Evolutionary conservation across 30 jellyfish, hydroid and myxozoan genomes (phyloP).

Genomic region (Aurelia sp.): DNA sequence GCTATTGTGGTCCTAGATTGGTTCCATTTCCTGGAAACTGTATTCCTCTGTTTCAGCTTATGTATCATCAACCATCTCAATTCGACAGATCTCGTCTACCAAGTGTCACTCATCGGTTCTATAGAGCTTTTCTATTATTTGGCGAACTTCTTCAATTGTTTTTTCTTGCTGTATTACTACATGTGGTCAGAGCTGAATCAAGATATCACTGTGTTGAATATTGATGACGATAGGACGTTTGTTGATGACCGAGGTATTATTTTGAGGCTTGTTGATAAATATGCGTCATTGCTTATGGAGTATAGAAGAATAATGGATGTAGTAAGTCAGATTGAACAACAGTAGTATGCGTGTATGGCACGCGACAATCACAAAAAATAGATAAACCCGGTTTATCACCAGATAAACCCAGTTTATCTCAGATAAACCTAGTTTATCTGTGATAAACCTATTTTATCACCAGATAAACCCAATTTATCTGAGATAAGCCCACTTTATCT

Average conservation of each 20-base stretch:
- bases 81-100: slow-evolving; percentile 92
- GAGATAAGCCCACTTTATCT: no score
- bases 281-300: slow-evolving; percentile 74
- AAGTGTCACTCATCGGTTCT: slow-evolving; percentile 87
- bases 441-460: no score
- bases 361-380: no score
- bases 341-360: no score
- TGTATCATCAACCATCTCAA: slow-evolving; percentile 87
- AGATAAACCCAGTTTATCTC: no score
- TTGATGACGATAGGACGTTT: slow-evolving; percentile 27
- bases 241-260: slow-evolving; percentile 50
- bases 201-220: slow-evolving; percentile 62
- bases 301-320: slow-evolving; percentile 80
- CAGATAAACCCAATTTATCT: no score
- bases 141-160: slow-evolving; percentile 81
- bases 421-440: no score
- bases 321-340: slow-evolving; percentile 62
- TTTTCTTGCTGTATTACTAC: slow-evolving; percentile 76
- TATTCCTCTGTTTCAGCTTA: slow-evolving; percentile 82
- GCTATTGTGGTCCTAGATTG: slow-evolving; percentile 93
- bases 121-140: slow-evolving; percentile 85
- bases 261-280: slow-evolving; percentile 62
- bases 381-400: no score
- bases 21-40: slow-evolving; percentile 95
- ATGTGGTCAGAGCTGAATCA: slow-evolving; percentile 89